phyloP scores from a whole-genome alignment of 1,140 invertebrate genomes.

The Pectinophora gossypiella region DNA sequence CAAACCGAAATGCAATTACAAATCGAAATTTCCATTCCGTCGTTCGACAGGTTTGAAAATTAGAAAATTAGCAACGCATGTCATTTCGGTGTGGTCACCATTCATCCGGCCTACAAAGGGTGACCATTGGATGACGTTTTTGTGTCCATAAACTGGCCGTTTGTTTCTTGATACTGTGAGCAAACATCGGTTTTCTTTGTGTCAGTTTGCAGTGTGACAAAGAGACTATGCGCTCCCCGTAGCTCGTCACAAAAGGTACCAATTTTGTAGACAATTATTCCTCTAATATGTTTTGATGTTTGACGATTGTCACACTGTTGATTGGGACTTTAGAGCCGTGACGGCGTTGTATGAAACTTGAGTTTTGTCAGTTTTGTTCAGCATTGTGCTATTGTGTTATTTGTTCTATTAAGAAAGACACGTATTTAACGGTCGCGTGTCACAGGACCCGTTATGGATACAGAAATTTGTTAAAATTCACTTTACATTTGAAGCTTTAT shows the following conservation, averaged over 20 bases:
- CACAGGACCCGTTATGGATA: constrained; percentile 9
- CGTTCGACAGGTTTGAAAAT: constrained; percentile 36
- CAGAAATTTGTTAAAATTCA: not conserved
- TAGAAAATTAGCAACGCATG: constrained; percentile 61
- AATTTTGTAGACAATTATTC: constrained; percentile 55
- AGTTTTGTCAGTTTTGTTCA: constrained; percentile 33
- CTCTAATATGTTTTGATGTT: constrained; percentile 71
- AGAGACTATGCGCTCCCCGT: constrained; percentile 49
- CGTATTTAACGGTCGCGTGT: constrained; percentile 26
- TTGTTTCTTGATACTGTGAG: constrained; percentile 49
- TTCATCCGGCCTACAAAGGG: constrained; percentile 42
- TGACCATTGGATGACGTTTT: constrained; percentile 29
- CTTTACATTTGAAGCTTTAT: too few relatives aligned
- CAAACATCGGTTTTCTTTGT: constrained; percentile 42
- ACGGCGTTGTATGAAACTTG: constrained; percentile 30
- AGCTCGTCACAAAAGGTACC: constrained; percentile 43
- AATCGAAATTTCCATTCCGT: not conserved
- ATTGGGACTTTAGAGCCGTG: constrained; percentile 48
- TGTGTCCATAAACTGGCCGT: constrained; percentile 26
- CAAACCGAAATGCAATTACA: constrained; percentile 1
- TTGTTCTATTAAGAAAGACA: constrained; percentile 3
- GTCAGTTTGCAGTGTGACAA: constrained; percentile 44
- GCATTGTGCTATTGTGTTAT: constrained; percentile 17
- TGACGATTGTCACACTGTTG: constrained; percentile 44
- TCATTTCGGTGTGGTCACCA: constrained; percentile 56